phyloP scores from a whole-genome alignment of 2,888 invertebrate genomes.

The Panopea generosa region DNA sequence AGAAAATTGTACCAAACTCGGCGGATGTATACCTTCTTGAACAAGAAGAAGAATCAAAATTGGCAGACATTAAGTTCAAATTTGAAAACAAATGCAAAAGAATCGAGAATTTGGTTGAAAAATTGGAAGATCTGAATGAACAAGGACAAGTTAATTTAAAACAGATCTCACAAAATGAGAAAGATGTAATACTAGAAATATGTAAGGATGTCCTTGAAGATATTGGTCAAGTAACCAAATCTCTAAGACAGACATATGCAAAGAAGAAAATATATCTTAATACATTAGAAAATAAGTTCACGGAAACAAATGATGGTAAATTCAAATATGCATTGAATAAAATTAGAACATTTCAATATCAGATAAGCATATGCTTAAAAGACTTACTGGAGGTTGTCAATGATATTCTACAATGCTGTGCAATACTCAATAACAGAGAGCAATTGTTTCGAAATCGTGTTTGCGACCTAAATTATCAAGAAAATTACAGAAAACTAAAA shows the following conservation, averaged over 20 bases:
- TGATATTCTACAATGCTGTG: no score
- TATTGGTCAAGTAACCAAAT: background rate
- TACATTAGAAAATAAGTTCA: background rate
- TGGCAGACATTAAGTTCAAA: background rate
- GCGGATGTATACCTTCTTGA: slow-evolving; percentile 20
- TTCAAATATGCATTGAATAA: slow-evolving; percentile 6
- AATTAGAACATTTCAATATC: slow-evolving; percentile 7
- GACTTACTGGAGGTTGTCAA: background rate
- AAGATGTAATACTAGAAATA: no score
- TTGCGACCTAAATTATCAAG: slow-evolving; percentile 1
- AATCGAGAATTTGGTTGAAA: no score
- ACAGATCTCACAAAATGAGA: no score
- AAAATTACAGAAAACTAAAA: slow-evolving; percentile 16
- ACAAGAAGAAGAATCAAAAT: slow-evolving; percentile 18
- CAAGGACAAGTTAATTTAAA: no score
- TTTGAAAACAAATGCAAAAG: no score
- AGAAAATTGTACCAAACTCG: slow-evolving; percentile 29
- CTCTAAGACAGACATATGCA: slow-evolving; percentile 4
- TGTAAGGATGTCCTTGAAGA: no score
- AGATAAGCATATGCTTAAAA: background rate
- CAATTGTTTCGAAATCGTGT: background rate
- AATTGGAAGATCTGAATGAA: no score
- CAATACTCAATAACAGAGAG: no score
- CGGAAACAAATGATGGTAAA: slow-evolving; percentile 2
- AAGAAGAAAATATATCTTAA: slow-evolving; percentile 1